These are phyloP conservation scores for Agapornis canus DNA, from an alignment of 2,797 vertebrate genomes.

Conservation along the genomic window DNA sequence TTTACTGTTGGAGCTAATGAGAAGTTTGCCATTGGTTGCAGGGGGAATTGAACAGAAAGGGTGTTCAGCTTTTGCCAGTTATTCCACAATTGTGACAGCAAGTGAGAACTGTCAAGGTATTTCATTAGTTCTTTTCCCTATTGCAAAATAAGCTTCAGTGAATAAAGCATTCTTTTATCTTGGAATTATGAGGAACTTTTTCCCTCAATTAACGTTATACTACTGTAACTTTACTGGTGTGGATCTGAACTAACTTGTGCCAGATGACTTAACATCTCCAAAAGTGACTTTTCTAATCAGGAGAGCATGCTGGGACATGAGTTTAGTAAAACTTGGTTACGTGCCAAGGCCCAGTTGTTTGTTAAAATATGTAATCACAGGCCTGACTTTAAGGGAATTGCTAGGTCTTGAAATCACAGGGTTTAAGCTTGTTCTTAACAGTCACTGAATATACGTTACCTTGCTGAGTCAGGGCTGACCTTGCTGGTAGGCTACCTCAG, in stretches of 20 bases:
- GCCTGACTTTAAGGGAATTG: not conserved
- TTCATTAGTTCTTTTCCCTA: not conserved
- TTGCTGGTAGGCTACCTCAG: not conserved
- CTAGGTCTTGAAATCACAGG: not conserved
- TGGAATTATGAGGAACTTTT: not conserved
- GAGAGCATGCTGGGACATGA: not conserved
- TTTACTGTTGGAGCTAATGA: not conserved
- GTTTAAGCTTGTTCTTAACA: not conserved
- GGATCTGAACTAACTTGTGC: not conserved
- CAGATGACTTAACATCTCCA: not conserved
- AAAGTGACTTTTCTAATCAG: not conserved
- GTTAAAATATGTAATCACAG: not conserved
- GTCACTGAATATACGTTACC: not conserved
- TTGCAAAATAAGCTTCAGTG: not conserved
- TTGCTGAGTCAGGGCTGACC: not conserved
- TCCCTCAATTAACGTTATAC: not conserved
- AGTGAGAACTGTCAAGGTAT: not conserved
- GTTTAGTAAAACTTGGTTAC: not conserved
- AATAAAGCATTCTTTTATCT: not conserved
- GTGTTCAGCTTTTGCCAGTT: not conserved
- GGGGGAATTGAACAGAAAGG: not conserved
- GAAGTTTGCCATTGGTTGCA: not conserved
- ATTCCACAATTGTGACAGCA: not conserved
- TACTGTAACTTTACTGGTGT: not conserved
- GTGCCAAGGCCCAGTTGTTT: not conserved